These are phyloP conservation scores for Tromatobia lineatoria DNA, from an alignment of 2,888 invertebrate genomes.

Conservation along the genomic window DNA sequence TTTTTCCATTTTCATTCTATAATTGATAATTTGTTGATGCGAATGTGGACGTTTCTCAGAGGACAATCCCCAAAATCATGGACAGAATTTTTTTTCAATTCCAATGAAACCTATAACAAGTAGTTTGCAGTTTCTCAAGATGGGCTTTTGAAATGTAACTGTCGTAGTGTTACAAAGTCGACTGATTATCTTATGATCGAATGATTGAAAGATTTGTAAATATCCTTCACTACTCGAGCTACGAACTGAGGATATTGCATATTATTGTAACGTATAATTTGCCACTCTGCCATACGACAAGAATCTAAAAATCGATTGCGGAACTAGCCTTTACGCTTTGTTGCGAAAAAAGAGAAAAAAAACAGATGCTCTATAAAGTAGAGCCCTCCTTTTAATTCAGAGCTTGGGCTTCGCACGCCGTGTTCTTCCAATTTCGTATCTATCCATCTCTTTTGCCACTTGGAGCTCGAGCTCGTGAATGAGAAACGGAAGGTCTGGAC, in stretches of 20 bases:
- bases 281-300: background rate
- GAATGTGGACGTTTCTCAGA: no score
- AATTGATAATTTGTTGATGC: no score
- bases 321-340: conserved; percentile 4
- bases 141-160: no score
- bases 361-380: conserved; percentile 4
- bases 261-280: conserved; percentile 9
- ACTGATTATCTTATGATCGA: no score
- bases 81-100: no score
- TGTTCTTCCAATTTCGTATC: conserved; percentile 31
- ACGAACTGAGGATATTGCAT: background rate
- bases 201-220: no score
- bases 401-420: conserved; percentile 26
- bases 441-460: conserved; percentile 43
- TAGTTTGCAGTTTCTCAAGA: no score
- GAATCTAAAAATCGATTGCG: conserved; percentile 16
- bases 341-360: conserved; percentile 10
- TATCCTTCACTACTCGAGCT: no score
- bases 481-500: conserved; percentile 64
- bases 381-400: conserved; percentile 23
- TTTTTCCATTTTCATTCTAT: no score
- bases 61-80: no score
- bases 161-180: no score
- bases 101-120: no score
- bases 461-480: conserved; percentile 61